A percentile compares a stretch with the other conserved stretches of the same genome.
Conservation (phyloP, 2,797 vertebrate genomes). For the Phalloptychus januarius region DNA sequence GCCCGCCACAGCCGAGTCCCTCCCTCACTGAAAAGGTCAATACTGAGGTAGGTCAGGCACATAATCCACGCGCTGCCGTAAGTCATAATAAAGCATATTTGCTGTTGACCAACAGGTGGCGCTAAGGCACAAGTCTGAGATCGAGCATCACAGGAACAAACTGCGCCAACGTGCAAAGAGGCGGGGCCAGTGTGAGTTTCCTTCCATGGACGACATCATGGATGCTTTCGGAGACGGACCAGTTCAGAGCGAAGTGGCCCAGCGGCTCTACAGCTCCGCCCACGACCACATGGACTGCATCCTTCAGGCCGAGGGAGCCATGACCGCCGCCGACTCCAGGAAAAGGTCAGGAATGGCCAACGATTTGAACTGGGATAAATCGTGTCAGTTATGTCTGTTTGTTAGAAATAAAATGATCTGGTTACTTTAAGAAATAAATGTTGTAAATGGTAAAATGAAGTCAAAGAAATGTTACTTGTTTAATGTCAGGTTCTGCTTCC, state of each 20-base stretch:
- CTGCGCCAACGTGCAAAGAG: slow-evolving; percentile 94
- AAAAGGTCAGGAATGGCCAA: slow-evolving; percentile 83
- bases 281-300: slow-evolving; percentile 98
- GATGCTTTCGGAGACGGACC: slow-evolving; percentile 88
- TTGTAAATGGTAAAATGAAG: background rate
- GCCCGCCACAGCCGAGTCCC: slow-evolving; percentile 74
- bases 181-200: slow-evolving; percentile 95
- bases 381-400: background rate
- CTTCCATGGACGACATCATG: slow-evolving; percentile 93
- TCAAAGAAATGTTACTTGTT: background rate
- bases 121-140: slow-evolving; percentile 96
- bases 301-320: slow-evolving; percentile 85
- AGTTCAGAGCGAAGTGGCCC: slow-evolving; percentile 79
- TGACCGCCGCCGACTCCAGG: slow-evolving; percentile 87
- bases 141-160: slow-evolving; percentile 96
- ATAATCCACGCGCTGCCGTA: too few relatives aligned
- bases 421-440: background rate
- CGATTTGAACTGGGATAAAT: background rate
- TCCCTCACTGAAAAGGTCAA: slow-evolving; percentile 87
- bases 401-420: background rate
- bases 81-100: background rate
- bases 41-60: slow-evolving; percentile 83
- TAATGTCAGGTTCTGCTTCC: background rate
- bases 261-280: slow-evolving; percentile 91
- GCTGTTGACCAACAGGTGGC: slow-evolving; percentile 80